Evolutionary conservation across 2,888 invertebrate species (phyloP).

Genomic region (Xanthia togata): DNA sequence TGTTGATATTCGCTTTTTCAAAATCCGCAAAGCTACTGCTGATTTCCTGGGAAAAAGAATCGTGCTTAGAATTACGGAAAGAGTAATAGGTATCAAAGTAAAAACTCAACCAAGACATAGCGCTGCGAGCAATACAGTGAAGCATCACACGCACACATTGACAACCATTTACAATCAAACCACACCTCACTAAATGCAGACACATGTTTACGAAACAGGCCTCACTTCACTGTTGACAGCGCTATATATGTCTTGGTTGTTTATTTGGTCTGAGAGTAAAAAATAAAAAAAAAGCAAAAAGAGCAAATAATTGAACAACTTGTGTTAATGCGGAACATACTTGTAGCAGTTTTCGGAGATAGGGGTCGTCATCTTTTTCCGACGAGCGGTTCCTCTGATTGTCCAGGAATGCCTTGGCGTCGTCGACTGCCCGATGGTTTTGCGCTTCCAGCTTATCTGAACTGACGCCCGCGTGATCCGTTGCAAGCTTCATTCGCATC

Average conservation of each 20-base stretch:
- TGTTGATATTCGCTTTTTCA: constrained; percentile 54
- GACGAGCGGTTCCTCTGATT: constrained; percentile 43
- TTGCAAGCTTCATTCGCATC: constrained; percentile 33
- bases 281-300: no score
- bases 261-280: no score
- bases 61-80: neutral
- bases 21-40: constrained; percentile 44
- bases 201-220: no score
- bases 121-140: no score
- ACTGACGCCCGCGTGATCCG: constrained; percentile 35
- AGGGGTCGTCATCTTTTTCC: constrained; percentile 42
- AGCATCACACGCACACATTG: no score
- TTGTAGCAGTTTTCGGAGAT: constrained; percentile 34
- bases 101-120: neutral
- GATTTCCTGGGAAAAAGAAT: constrained; percentile 57
- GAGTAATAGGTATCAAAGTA: neutral
- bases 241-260: no score
- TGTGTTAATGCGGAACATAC: constrained; percentile 41
- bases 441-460: constrained; percentile 48
- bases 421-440: constrained; percentile 48
- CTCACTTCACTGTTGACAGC: no score
- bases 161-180: no score
- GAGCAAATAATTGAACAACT: no score
- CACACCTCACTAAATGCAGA: no score
- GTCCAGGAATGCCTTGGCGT: constrained; percentile 48